Conservation (phyloP, 2,113 vertebrate genomes). For the Pitta sordida region DNA sequence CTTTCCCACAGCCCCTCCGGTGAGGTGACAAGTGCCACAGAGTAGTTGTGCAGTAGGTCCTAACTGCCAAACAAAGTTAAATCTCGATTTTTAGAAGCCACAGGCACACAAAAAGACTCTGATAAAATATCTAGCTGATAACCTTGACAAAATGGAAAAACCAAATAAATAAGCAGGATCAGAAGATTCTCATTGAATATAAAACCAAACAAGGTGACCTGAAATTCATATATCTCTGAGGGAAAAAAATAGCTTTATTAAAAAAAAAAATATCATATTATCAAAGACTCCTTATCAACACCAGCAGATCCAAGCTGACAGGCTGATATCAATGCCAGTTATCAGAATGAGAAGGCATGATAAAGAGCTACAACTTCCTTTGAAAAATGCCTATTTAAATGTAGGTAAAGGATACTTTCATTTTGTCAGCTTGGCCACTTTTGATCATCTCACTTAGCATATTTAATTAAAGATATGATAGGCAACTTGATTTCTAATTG, state of each 20-base stretch:
- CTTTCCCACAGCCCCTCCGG: background rate
- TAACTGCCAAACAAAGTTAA: background rate
- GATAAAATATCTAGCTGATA: background rate
- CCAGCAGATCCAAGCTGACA: background rate
- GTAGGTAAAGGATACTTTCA: background rate
- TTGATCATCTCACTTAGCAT: background rate
- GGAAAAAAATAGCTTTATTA: background rate
- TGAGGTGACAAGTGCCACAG: background rate
- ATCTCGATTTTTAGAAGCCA: background rate
- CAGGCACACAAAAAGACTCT: background rate
- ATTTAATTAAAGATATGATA: slow-evolving; percentile 25
- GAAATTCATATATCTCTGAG: background rate
- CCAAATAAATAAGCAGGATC: background rate
- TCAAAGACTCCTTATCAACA: background rate
- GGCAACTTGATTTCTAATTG: background rate
- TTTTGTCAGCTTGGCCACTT: slow-evolving; percentile 14
- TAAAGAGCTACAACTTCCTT: background rate
- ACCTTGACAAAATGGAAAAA: background rate
- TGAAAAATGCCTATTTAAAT: slow-evolving; percentile 18
- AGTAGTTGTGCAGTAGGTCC: background rate
- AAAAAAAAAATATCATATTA: background rate
- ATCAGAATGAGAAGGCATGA: background rate
- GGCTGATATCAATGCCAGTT: background rate
- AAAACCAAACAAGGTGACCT: background rate
- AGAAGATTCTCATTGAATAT: background rate